Evolutionary conservation across 2,888 invertebrate genomes (phyloP), one percentile per base, ranked within the genome.

Genomic region (Tribolium freemani): DNA sequence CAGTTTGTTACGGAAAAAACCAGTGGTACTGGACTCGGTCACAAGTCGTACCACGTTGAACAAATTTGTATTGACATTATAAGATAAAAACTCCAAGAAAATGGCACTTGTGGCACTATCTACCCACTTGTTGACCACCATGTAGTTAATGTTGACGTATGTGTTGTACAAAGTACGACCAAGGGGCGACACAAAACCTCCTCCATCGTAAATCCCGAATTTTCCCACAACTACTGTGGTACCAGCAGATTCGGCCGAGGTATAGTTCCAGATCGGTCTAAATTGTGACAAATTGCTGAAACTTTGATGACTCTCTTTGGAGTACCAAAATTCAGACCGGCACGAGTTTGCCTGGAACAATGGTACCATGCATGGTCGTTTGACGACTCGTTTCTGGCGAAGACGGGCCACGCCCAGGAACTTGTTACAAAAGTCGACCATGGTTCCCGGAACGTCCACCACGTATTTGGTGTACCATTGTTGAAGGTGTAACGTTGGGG

Each of bases 111-210:
- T 82, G 5, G 61, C 56, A 6, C 44, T 31, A 74, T 84, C 82
- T 8, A 84, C 64, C 84, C 84, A 84, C 2, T 71, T 73, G 60
- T 81, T 77, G 9, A 77, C 74, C 3, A 51, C 46, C 6, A 83
- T 61, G 71, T 84, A 84, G 5, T 79, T 54, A 50, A 79, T 56
- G 66, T 82, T 81, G 10, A 80, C 74, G 5, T 75, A 63, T 0
- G 83, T 82, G 71, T 84, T 84, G 61, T 76, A 75, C 31, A 77
- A 50, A 3, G 77, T 82, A 21, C 84, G 75, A 63, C 84, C 84
- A 16, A 84, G 70, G 5, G 78, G 70, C 4, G 79, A 77, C 4
- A 83, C 66, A 71, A 81, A 84, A 0, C 84, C 84, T 5, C 83
- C 83, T 13, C 81, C 81, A 4, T 80, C 77, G 74, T 84, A 84